Percentiles rank a stretch among this genome's conserved stretches.
phyloP scores from a whole-genome alignment of 2,797 vertebrate species.

The Graptemys geographica region DNA sequence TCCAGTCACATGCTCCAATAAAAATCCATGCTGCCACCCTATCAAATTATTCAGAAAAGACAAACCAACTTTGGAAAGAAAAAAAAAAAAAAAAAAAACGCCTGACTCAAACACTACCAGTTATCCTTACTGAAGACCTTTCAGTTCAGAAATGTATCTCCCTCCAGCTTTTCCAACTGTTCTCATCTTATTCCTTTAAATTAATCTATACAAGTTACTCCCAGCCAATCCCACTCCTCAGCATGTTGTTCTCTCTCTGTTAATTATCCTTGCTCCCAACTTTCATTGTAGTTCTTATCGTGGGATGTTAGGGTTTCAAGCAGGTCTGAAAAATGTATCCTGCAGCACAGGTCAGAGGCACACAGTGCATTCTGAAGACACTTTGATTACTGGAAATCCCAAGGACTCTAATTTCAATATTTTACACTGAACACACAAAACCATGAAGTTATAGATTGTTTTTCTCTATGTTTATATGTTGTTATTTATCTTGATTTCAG shows the following conservation, averaged over 20 bases:
- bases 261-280: slow-evolving; percentile 28
- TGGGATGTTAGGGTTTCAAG: not conserved
- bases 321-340: not conserved
- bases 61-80: not conserved
- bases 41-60: not conserved
- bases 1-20: not conserved
- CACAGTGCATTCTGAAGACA: not conserved
- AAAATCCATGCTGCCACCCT: not conserved
- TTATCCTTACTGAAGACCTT: slow-evolving; percentile 22
- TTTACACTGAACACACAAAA: not conserved
- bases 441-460: not conserved
- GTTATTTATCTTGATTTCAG: not conserved
- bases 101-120: not conserved
- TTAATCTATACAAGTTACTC: slow-evolving; percentile 53
- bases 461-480: not conserved
- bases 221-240: slow-evolving; percentile 47
- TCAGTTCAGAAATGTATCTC: slow-evolving; percentile 13
- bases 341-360: not conserved
- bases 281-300: slow-evolving; percentile 44
- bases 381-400: fast-evolving
- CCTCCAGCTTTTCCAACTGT: not conserved
- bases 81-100: not conserved
- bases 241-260: slow-evolving; percentile 36
- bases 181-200: slow-evolving; percentile 55
- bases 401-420: not conserved